Evolutionary conservation across 2,797 vertebrate genomes (phyloP).

Genomic region (Schizothorax lantsangensis): DNA sequence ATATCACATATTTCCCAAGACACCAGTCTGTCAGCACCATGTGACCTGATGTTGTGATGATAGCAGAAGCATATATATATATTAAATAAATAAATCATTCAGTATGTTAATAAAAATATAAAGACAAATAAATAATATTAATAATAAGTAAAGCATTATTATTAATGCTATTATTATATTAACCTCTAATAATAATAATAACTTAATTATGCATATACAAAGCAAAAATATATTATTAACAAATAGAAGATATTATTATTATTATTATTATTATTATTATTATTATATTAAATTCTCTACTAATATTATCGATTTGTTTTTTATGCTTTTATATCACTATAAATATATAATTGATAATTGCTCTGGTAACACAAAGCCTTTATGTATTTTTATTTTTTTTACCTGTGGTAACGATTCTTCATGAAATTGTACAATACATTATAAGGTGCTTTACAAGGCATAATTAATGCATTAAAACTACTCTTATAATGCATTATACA

Average conservation of each 20-base stretch:
- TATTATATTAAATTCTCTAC: too few relatives aligned
- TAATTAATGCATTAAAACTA: background rate
- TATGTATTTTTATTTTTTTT: background rate
- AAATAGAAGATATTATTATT: background rate
- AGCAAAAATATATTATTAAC: too few relatives aligned
- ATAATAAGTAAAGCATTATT: background rate
- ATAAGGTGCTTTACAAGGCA: background rate
- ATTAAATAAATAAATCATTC: background rate
- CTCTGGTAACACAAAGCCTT: too few relatives aligned
- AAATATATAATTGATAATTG: background rate
- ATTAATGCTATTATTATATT: background rate
- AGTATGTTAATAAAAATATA: background rate
- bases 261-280: too few relatives aligned
- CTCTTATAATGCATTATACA: background rate
- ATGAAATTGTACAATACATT: background rate
- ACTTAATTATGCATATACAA: too few relatives aligned
- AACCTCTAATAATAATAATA: too few relatives aligned
- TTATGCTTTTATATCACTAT: background rate
- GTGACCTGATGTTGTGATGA: background rate
- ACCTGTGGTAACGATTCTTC: background rate
- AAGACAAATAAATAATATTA: background rate
- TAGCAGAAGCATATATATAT: background rate
- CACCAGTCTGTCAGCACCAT: background rate
- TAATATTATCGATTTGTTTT: background rate
- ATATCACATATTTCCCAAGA: conserved; percentile 20